Base-by-base conservation (phyloP, 2,113 vertebrate species). In the Ahaetulla prasina region DNA sequence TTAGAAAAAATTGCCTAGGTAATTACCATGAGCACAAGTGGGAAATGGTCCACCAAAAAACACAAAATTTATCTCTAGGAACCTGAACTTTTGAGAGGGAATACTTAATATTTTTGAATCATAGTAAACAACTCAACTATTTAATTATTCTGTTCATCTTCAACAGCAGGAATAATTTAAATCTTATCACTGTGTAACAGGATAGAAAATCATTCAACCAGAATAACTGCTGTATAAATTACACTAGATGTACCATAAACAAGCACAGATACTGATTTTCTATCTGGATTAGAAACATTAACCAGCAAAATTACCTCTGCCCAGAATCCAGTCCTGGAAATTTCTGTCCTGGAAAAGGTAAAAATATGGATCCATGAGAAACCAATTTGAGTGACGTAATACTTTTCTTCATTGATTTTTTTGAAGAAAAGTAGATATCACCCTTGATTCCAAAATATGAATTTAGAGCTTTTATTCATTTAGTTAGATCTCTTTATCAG, bases 341-440 rank as follows among this genome's bases (percentile, higher is more conserved):
- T 87, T 96, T 94, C 93, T 95, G 94, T 94, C 92, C 55, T 52
- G 96, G 96, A 92, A 97, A 97, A 95, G 96, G 96, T 90, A 95
- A 93, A 93, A 97, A 97, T n/a, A 96, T 96, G 45, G 96, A 94
- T 89, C 96, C 94, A 94, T 91, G 97, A 57, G 96, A 95, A 94
- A 96, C 90, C 45, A 97, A 93, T 68, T 95, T 93, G 63, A 95
- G 96, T 90, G 96, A 95, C 96, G 97, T 97, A 88, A 8, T 88
- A 27, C 60, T 96, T 94, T 95, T 96, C 95, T 95, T 93, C 89
- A 86, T 92, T 14, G 50, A 74, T 91, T 87, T 57, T 57, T 95
- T 60, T 93, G 90, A 92, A 93, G 50, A 87, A 91, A 93, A 50
- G 90, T 68, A 74, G 89, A 93, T 89, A 55, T 91, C 94, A 88